Base-by-base conservation (phyloP, 2,797 vertebrate species). In the Morus bassanus region DNA sequence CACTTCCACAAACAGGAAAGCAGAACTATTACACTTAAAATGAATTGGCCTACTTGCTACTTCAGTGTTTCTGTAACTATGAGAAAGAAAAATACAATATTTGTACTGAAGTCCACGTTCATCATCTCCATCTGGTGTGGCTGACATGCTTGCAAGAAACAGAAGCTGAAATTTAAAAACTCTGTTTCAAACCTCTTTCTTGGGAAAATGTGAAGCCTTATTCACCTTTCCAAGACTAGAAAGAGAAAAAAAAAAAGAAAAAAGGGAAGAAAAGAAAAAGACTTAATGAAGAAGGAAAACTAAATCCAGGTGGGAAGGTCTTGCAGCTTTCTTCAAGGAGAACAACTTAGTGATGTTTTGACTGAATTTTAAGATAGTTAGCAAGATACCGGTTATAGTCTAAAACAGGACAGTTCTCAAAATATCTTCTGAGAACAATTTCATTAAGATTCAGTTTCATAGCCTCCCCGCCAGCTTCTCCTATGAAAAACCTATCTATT, bases 211-310 rank as follows among this genome's bases (percentile, higher is more conserved):
- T 3, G 23, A 93, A 15, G 76, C 12, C 8, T 63, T 50, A 81
- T 21, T 41, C 12, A 68, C 7, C 21, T 86, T 73, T 77, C 50
- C 13, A 56, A 50, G 27, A 50, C 0, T 48, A 13, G 30, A 63
- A 61, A 31, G 10, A 11, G 8, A 11, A 33, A 10, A 16, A n/a
- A 14, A 18, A 53, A 74, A n/a, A 14, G 16, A 53, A 74, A 18
- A 13, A 27, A 6, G 16, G 31, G 21, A 23, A 9, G 31, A 43
- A n/a, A 37, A 1, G 1, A 14, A 18, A 28, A 23, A 56, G 0
- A 35, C 13, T 65, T 6, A 27, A 56, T 9, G n/a, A 75, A 73
- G 19, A 75, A 53, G 18, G 23, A 79, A 95, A 85, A 79, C 25
- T 69, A 91, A 78, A 85, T 30, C 53, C 51, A 82, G 18, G 43